These are phyloP conservation scores for Atherinosoma microstoma DNA, from an alignment of 2,797 vertebrate species.

Conservation along the genomic window DNA sequence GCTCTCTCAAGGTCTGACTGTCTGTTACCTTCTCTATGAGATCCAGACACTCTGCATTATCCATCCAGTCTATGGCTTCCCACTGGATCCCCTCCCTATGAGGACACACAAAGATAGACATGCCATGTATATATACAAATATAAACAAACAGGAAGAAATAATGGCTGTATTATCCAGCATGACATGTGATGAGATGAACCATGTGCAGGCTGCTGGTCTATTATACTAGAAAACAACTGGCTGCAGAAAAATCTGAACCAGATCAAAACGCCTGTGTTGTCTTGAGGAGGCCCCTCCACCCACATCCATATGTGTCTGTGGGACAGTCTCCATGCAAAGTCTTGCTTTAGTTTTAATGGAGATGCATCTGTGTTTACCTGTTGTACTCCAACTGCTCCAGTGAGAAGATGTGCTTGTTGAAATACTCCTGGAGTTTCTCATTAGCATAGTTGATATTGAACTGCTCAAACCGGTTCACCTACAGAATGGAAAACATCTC, in stretches of 20 bases:
- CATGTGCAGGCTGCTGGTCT: conserved; percentile 69
- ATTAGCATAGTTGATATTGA: conserved; percentile 94
- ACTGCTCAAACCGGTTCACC: conserved; percentile 95
- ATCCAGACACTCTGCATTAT: conserved; percentile 93
- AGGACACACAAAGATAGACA: conserved; percentile 62
- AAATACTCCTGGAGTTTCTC: conserved; percentile 95
- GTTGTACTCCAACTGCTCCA: conserved; percentile 93
- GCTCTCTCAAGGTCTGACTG: conserved; percentile 36
- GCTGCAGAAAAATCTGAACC: conserved; percentile 65
- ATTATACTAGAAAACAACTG: conserved; percentile 78
- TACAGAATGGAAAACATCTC: conserved; percentile 48
- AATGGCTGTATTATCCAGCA: conserved; percentile 76
- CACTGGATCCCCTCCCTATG: conserved; percentile 92
- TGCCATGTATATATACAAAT: conserved; percentile 56
- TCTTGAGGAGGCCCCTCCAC: conserved; percentile 42
- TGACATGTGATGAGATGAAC: conserved; percentile 81
- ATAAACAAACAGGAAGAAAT: conserved; percentile 62
- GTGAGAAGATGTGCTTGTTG: conserved; percentile 95
- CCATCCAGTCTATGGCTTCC: conserved; percentile 97
- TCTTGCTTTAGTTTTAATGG: conserved; percentile 21
- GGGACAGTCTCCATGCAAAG: conserved; percentile 10
- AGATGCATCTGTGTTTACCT: conserved; percentile 72
- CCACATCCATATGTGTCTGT: conserved; percentile 36
- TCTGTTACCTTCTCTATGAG: conserved; percentile 90
- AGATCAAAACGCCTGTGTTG: conserved; percentile 54